These are phyloP conservation scores for Alfaro cultratus DNA, from an alignment of 2,797 vertebrate species.

Conservation along the genomic window DNA sequence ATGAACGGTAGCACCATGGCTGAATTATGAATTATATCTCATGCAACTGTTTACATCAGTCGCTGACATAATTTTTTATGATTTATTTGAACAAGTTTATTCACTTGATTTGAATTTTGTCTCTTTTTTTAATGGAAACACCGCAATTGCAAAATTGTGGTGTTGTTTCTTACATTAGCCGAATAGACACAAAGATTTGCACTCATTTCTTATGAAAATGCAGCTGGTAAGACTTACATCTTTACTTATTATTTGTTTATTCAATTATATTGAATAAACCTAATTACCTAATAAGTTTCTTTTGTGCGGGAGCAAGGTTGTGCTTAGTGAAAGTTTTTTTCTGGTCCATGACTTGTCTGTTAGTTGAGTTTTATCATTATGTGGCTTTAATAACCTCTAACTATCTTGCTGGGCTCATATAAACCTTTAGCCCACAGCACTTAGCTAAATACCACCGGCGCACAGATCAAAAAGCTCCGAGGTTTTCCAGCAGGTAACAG, in stretches of 20 bases:
- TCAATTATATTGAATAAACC: not conserved
- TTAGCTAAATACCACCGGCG: conserved; percentile 13
- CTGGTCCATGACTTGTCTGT: not conserved
- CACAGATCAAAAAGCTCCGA: conserved; percentile 36
- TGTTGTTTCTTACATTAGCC: no score
- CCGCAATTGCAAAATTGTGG: no score
- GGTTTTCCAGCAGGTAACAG: conserved; percentile 19
- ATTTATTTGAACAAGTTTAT: no score
- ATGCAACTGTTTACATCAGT: no score
- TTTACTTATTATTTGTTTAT: not conserved
- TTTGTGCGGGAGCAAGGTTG: not conserved
- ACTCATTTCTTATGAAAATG: no score
- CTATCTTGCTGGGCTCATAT: not conserved
- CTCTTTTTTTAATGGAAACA: no score
- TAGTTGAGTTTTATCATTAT: not conserved
- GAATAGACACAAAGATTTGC: no score
- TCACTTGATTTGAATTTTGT: no score
- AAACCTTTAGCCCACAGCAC: not conserved
- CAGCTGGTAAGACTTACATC: no score
- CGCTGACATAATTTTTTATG: no score
- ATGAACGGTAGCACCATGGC: no score
- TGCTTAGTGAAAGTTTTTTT: not conserved
- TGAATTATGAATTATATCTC: no score
- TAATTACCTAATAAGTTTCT: not conserved
- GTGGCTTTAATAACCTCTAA: not conserved